phyloP scores from a whole-genome alignment of 1,140 invertebrate genomes.

The Theocolax elegans region DNA sequence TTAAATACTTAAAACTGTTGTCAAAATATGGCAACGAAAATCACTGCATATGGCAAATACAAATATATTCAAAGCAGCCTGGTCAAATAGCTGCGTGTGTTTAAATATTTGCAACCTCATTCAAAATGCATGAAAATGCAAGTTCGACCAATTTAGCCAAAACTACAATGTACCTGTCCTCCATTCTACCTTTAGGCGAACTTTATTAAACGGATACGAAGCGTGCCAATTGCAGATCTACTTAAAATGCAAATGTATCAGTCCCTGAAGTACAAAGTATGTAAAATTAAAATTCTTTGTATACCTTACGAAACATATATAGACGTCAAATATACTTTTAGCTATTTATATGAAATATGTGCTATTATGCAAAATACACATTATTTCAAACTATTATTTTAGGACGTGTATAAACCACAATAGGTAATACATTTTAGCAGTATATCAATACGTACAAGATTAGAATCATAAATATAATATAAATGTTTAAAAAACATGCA shows the following conservation, averaged over 20 bases:
- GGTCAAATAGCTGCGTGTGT: not conserved
- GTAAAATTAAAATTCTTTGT: not conserved
- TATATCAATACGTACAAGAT: too few species aligned
- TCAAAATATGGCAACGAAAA: too few species aligned
- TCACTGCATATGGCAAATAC: too few species aligned
- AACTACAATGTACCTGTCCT: not conserved
- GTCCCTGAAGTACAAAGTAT: not conserved
- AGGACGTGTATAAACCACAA: too few species aligned
- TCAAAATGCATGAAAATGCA: constrained; percentile 24
- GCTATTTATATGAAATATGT: too few species aligned
- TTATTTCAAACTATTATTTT: too few species aligned
- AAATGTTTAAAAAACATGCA: too few species aligned
- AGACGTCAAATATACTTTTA: too few species aligned
- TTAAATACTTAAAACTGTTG: constrained; percentile 4
- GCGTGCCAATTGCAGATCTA: not conserved
- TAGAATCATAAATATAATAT: too few species aligned
- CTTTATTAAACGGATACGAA: constrained; percentile 10
- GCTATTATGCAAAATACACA: too few species aligned
- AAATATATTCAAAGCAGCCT: constrained; percentile 10
- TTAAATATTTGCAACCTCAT: constrained; percentile 26
- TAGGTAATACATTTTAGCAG: too few species aligned
- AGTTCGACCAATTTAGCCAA: not conserved
- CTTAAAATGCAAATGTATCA: constrained; percentile 21
- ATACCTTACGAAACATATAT: too few species aligned
- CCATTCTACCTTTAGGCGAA: not conserved